Conservation (phyloP, 2,797 vertebrate species). For the Holocentrus rufus region DNA sequence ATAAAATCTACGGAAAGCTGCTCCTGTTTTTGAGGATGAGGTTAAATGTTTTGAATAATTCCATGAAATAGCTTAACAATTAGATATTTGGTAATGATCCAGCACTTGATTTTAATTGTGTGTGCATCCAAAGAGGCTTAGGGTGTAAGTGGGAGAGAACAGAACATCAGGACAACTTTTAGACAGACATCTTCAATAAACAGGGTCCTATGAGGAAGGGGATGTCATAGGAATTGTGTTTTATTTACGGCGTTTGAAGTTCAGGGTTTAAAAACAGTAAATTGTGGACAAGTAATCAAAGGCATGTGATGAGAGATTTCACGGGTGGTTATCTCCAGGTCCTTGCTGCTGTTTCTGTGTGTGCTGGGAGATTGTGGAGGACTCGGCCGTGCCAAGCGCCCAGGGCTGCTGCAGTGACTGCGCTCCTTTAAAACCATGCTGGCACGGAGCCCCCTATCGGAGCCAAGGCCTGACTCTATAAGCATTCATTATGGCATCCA, state of each 20-base stretch:
- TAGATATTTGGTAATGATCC: constrained; percentile 53
- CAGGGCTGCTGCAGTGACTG: constrained; percentile 78
- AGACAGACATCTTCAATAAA: constrained; percentile 65
- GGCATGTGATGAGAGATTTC: constrained; percentile 83
- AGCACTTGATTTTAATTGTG: constrained; percentile 49
- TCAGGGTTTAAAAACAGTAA: constrained; percentile 80
- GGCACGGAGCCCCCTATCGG: constrained; percentile 80
- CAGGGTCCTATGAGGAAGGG: constrained; percentile 49
- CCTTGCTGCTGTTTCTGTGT: constrained; percentile 78
- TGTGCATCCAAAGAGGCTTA: constrained; percentile 38
- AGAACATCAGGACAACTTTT: constrained; percentile 58
- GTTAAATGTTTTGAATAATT: constrained; percentile 64
- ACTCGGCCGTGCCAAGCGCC: constrained; percentile 79
- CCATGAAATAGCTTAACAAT: constrained; percentile 57
- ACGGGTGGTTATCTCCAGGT: constrained; percentile 82
- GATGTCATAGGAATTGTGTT: constrained; percentile 65
- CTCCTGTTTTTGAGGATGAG: constrained; percentile 54
- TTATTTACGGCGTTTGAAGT: constrained; percentile 78
- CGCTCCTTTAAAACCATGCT: constrained; percentile 81
- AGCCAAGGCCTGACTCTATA: constrained; percentile 78
- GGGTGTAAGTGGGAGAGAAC: constrained; percentile 32
- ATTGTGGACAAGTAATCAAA: constrained; percentile 82
- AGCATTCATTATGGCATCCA: constrained; percentile 85
- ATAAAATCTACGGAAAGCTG: constrained; percentile 57
- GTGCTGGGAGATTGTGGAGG: constrained; percentile 76